Base-by-base conservation (phyloP, 2,797 vertebrate genomes). In the Cheirogaleus major region DNA sequence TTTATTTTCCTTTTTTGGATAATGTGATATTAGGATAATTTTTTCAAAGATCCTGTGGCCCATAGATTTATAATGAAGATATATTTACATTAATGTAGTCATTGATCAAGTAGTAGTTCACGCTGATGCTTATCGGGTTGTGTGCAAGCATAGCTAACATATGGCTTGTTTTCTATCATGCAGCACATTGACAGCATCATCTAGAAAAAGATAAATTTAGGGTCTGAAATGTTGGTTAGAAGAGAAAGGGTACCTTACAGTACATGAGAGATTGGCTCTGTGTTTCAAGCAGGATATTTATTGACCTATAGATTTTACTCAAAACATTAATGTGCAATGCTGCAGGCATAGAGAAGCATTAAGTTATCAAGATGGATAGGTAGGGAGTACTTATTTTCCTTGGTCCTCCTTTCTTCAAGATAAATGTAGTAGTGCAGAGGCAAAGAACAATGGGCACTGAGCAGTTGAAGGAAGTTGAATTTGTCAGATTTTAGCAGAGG, bases 251-350 rank as follows among this genome's bases (percentile, higher is more conserved):
- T 79, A n/a, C 10, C 1, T 95, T 93, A 96, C 52, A 92, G 81
- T 95, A 94, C 84, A 91, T 97, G 97, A 98, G 91, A 94, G 94
- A 98, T 89, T 96, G 94, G 94, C 78, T 82, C 91, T 96, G 96
- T 92, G 92, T 93, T 96, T 96, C 94, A 95, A 97, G 63, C 81
- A 83, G n/a, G 78, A 97, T 97, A 98, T 98, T 88, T 97, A 98
- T 95, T 50, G 96, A 96, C 95, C 97, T 97, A 97, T 97, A 98
- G 98, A 98, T 98, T 98, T 97, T 96, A 89, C 94, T 97, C 78
- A 96, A 92, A 97, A 97, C 90, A 8, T 94, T 97, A 97, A 96
- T 96, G 94, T 92, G 92, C 88, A 95, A 67, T 84, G 96, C 96
- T 97, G 87, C 89, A 92, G 94, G 96, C 94, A 93, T 48, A 76